Base-by-base conservation (phyloP, 2,888 invertebrate genomes). In the Polymixis flavicincta region DNA sequence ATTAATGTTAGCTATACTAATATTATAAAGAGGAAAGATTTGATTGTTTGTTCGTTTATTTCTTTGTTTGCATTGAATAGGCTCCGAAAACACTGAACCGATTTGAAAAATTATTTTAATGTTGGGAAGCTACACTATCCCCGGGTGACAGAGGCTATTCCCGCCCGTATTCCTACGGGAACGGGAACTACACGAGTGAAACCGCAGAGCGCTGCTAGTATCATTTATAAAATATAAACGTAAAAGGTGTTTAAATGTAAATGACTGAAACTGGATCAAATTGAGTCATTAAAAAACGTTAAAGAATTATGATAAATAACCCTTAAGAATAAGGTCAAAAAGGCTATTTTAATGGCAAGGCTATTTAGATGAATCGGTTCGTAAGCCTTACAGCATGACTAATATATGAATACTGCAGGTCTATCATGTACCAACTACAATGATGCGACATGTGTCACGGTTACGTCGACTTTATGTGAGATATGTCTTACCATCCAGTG, bases 311-410 rank as follows among this genome's bases (percentile, higher is more conserved):
- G 14, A 54, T 50, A 6, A 37, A 71, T 50, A 32, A 45, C 13
- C 28, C 54, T 7, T 60, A 63, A 14, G 42, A 14, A 55, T 55
- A 63, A 79, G 55, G 63, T 52, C 45, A 63, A 3, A 50, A 25
- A 63, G 50, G 45, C 11, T 25, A 78, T 71, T 71, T 71, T 71
- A 78, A 70, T 48, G 11, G 71, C 37, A n/a, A 28, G 11, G 17
- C 63, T 32, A 50, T 72, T n/a, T 72, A 73, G 61, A 77, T 52
- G 76, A 80, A 32, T 73, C 25, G 42, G 32, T 57, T 76, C 42
- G 9, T 54, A 54, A 71, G 59, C 6, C 32, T 45, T 14, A 68
- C 3, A 17, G 25, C 55, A 73, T 61, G 61, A 63, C 19, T 61
- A 48, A n/a, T 28, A 25, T 50, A 65, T 32, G 55, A 55, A 66